Evolutionary conservation across 1,140 invertebrate species (phyloP).

Genomic region (Spodoptera litura): DNA sequence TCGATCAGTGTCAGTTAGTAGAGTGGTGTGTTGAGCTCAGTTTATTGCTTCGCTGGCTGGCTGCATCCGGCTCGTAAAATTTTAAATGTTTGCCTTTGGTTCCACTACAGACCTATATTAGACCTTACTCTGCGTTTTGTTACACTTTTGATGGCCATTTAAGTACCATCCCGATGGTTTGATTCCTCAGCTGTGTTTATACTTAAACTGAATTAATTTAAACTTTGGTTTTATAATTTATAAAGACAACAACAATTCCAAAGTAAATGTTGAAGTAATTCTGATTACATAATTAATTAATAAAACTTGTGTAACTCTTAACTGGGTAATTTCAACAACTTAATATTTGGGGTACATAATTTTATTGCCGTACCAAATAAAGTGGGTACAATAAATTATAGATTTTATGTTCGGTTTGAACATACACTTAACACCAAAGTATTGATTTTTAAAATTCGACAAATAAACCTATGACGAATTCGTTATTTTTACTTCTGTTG

Average conservation of each 20-base stretch:
- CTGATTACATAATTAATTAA: conserved; percentile 29
- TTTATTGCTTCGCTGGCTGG: conserved; percentile 34
- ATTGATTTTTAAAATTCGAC: background rate
- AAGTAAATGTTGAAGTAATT: conserved; percentile 6
- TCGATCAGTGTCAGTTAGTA: conserved; percentile 24
- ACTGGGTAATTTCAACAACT: conserved; percentile 10
- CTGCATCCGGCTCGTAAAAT: conserved; percentile 54
- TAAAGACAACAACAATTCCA: background rate
- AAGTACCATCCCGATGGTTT: conserved; percentile 8
- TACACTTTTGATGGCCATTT: conserved; percentile 14
- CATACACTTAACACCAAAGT: background rate
- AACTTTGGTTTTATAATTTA: conserved; percentile 1
- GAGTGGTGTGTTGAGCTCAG: conserved; percentile 10
- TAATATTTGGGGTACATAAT: conserved; percentile 13
- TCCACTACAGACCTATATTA: conserved; percentile 40
- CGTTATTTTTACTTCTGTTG: too few relatives aligned
- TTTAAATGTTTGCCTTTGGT: conserved; percentile 50
- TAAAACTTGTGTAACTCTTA: background rate
- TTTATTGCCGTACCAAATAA: conserved; percentile 25
- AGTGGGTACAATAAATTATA: conserved; percentile 5
- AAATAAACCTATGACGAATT: background rate
- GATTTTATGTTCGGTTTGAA: conserved; percentile 5
- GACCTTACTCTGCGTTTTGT: conserved; percentile 23
- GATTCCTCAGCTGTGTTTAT: background rate
- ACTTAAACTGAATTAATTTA: background rate